phyloP scores from a whole-genome alignment of 2,113 vertebrate species.

The Lycaon pictus region DNA sequence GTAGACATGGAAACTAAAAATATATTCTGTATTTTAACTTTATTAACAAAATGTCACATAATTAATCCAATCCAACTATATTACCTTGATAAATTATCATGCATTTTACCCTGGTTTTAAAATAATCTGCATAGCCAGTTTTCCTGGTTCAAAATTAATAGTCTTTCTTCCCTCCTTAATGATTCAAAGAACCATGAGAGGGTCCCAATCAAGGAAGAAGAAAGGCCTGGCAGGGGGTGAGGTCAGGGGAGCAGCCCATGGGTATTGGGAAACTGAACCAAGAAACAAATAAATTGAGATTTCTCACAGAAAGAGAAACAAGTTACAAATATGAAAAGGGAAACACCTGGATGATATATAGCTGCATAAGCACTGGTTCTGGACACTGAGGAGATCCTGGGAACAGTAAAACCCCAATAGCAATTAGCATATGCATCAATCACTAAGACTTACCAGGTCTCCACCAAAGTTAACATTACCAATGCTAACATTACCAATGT shows the following conservation, averaged over 20 bases:
- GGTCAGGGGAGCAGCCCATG: background rate
- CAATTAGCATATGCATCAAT: background rate
- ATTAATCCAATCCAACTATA: background rate
- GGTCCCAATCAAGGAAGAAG: background rate
- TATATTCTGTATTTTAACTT: background rate
- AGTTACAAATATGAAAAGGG: background rate
- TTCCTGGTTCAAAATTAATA: background rate
- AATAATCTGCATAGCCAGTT: background rate
- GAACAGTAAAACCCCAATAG: background rate
- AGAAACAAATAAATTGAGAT: background rate
- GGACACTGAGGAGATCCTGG: background rate
- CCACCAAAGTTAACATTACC: background rate
- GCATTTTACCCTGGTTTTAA: background rate
- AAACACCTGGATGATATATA: background rate
- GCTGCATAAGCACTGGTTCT: background rate
- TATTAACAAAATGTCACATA: background rate
- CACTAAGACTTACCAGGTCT: background rate
- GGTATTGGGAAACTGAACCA: background rate
- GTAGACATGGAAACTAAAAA: background rate
- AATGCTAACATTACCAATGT: too few species aligned
- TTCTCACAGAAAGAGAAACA: slow-evolving; percentile 1
- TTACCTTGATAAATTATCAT: background rate
- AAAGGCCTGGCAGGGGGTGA: background rate
- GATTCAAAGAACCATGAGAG: background rate
- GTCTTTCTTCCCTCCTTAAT: background rate